Evolutionary conservation across 2,797 vertebrate species (phyloP), one percentile per base, ranked within the genome.

Genomic region (Molossus alvarezi): DNA sequence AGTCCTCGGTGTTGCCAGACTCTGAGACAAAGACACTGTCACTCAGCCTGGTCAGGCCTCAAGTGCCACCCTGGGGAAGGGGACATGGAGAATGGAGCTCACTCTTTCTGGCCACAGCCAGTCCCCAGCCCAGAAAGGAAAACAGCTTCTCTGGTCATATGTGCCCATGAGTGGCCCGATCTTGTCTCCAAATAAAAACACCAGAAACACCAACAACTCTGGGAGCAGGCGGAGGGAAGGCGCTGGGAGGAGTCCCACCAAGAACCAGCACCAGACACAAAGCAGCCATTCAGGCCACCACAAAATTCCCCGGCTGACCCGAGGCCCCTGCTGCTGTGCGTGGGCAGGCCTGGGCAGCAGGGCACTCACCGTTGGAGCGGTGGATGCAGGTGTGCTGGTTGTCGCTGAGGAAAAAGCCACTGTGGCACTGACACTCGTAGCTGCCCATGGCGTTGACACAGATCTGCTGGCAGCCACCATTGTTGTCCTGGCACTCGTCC

Each of bases 381-480:
- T 99, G 99, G 98, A 99, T 99, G 97, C 99, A 99, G 97, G 99
- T 99, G 81, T 99, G 99, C 97, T 99, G 99, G 98, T 99, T 99
- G 98, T 99, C 99, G 25, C 99, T 99, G 97, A 99, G 99, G 98
- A 99, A 99, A 97, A 99, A 99, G 45, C 99, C 99, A 0, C 99
- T 97, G 72, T 99, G 99, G 98, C 99, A 99, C 95, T 98, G 99
- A 77, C 99, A 99, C 97, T 99, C 99, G 4, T 99, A 99, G 98
- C 99, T 99, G 95, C 99, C 99, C 99, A 99, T 99, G 33, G 99
- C 99, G 84, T 99, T 99, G 88, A 99, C 99, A 67, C 99, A 99
- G 97, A 99, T 99, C 98, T 99, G 99, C 97, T 99, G 99, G 98
- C 99, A 99, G 82, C 99, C 99, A 0, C 99, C 99, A 0, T 99